Percentiles rank a stretch among this genome's conserved stretches.
Conservation (phyloP, 2,888 invertebrate genomes). For the Monochamus alternatus region DNA sequence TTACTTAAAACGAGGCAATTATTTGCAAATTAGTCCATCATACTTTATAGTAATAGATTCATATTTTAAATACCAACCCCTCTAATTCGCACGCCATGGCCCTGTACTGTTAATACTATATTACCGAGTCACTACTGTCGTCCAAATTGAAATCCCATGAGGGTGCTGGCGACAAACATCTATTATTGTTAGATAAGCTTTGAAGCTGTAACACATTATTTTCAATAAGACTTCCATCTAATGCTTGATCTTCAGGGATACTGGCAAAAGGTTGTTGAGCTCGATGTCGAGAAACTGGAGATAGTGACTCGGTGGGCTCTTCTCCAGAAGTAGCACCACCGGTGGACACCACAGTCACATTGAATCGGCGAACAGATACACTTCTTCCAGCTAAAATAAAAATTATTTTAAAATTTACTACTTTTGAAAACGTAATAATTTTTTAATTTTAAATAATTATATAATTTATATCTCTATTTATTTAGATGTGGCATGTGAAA, state of each 20-base stretch:
- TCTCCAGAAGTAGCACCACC: conserved; percentile 46
- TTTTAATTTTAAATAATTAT: too few species aligned
- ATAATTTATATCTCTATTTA: too few species aligned
- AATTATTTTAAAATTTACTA: too few species aligned
- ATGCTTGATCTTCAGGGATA: conserved; percentile 71
- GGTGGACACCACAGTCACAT: conserved; percentile 71
- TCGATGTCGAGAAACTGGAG: conserved; percentile 67
- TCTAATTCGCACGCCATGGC: too few species aligned
- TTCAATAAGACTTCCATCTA: conserved; percentile 67
- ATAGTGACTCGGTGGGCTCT: conserved; percentile 60
- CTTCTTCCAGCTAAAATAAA: conserved; percentile 48
- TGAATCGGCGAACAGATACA: conserved; percentile 71
- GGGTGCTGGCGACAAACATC: conserved; percentile 67
- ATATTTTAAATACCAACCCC: too few species aligned
- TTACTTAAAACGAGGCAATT: too few species aligned
- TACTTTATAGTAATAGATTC: too few species aligned
- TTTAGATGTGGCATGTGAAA: too few species aligned
- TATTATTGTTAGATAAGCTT: conserved; percentile 55
- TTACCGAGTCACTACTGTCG: conserved; percentile 67
- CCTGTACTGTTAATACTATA: too few species aligned
- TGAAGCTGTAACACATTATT: conserved; percentile 36
- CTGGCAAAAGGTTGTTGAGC: conserved; percentile 69
- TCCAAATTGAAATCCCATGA: conserved; percentile 69
- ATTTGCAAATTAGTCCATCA: too few species aligned
- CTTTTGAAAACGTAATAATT: too few species aligned